Evolutionary conservation across 2,797 vertebrate genomes (phyloP).

Genomic region (Tragopan temminckii): DNA sequence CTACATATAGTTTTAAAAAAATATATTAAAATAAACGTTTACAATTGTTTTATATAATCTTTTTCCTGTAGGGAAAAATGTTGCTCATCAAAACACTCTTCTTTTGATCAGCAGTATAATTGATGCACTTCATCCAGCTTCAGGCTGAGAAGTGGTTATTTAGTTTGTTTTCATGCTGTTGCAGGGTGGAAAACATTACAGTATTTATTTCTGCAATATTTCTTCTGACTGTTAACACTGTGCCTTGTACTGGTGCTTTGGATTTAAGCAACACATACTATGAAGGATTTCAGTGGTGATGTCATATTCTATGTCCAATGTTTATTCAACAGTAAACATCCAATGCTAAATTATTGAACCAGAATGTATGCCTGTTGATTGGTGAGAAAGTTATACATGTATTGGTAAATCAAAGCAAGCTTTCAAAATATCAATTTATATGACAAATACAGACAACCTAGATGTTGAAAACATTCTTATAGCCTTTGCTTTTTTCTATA

Average conservation of each 20-base stretch:
- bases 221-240: background rate
- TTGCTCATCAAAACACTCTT: constrained; percentile 11
- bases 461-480: constrained; percentile 24
- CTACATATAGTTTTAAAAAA: constrained; percentile 21
- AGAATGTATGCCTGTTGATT: constrained; percentile 59
- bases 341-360: constrained; percentile 42
- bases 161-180: constrained; percentile 14
- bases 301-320: background rate
- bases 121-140: background rate
- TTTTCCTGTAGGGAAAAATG: background rate
- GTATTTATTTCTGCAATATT: background rate
- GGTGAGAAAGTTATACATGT: constrained; percentile 44
- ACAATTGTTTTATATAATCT: background rate
- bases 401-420: constrained; percentile 70
- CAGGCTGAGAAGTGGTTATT: background rate
- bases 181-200: constrained; percentile 15
- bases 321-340: constrained; percentile 14
- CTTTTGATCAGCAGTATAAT: constrained; percentile 25
- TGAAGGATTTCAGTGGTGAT: background rate
- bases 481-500: background rate
- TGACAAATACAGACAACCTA: background rate
- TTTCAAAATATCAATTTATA: constrained; percentile 57
- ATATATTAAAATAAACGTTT: constrained; percentile 11
- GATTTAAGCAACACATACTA: background rate
- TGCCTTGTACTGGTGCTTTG: background rate